A percentile compares a stretch with the other conserved stretches of the same genome.
These are phyloP conservation scores for Argopecten irradians DNA, from an alignment of 1,140 invertebrate genomes.

Conservation along the genomic window DNA sequence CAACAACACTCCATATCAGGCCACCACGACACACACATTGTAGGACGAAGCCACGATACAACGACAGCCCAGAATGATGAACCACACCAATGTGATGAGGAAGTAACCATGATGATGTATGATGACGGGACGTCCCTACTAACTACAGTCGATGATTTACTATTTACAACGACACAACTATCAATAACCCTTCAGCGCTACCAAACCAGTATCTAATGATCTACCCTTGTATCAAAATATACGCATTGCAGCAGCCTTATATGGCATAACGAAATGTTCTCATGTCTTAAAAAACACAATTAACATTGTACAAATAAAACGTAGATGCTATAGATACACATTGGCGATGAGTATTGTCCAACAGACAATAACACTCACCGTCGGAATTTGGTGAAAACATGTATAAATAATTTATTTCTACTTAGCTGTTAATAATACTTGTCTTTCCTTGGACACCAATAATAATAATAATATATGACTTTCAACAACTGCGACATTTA, in stretches of 20 bases:
- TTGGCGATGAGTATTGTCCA: not conserved
- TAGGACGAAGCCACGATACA: constrained; percentile 7
- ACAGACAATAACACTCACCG: not conserved
- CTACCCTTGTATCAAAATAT: constrained; percentile 18
- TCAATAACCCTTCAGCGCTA: not conserved
- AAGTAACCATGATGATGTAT: constrained; percentile 10
- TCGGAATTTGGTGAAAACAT: constrained; percentile 3
- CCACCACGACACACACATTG: not conserved
- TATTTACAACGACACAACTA: not conserved
- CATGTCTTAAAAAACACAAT: constrained; percentile 20
- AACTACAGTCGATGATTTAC: not conserved
- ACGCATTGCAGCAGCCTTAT: constrained; percentile 7
- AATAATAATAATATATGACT: constrained; percentile 1
- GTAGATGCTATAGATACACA: not conserved
- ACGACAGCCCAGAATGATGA: constrained; percentile 20
- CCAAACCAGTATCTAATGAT: not conserved
- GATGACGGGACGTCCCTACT: not conserved
- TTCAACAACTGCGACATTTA: constrained; percentile 22
- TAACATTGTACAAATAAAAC: constrained; percentile 21
- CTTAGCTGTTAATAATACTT: constrained; percentile 23
- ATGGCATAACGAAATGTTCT: constrained; percentile 1
- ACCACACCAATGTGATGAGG: not conserved
- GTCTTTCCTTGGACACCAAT: constrained; percentile 21
- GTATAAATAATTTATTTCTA: not conserved
- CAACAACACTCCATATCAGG: not conserved